Conservation (phyloP, 2,888 invertebrate species). For the Tenthredo notha region DNA sequence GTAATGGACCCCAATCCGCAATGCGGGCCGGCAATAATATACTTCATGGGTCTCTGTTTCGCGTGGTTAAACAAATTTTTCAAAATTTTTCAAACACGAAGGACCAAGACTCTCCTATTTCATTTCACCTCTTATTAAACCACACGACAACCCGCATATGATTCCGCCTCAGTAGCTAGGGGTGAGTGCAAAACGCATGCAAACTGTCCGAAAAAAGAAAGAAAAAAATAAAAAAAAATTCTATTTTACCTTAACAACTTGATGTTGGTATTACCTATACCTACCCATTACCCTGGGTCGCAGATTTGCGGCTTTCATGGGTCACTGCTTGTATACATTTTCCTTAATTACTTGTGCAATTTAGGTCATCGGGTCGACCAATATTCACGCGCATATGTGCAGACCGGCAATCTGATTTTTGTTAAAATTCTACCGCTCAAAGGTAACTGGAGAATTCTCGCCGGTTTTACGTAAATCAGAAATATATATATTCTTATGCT, state of each 20-base stretch:
- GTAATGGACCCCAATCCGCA: conserved; percentile 35
- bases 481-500: not conserved
- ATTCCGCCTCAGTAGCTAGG: not conserved
- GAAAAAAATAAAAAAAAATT: not conserved
- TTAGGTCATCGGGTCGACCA: conserved; percentile 42
- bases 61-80: conserved; percentile 13
- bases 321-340: conserved; percentile 35
- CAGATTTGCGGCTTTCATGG: conserved; percentile 33
- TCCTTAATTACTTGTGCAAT: conserved; percentile 39
- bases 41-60: not conserved
- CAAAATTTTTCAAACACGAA: not conserved
- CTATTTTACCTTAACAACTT: not conserved
- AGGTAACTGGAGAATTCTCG: not conserved
- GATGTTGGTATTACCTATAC: not conserved
- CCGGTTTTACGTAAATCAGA: not conserved
- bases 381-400: conserved; percentile 27
- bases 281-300: not conserved
- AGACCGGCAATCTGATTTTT: not conserved
- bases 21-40: conserved; percentile 37
- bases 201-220: not conserved
- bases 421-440: not conserved
- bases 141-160: not conserved
- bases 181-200: not conserved
- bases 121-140: conserved; percentile 7
- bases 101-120: not conserved